Evolutionary conservation across 2,888 invertebrate species (phyloP), one percentile per base, ranked within the genome.

Genomic region (Dasypogon diadema): DNA sequence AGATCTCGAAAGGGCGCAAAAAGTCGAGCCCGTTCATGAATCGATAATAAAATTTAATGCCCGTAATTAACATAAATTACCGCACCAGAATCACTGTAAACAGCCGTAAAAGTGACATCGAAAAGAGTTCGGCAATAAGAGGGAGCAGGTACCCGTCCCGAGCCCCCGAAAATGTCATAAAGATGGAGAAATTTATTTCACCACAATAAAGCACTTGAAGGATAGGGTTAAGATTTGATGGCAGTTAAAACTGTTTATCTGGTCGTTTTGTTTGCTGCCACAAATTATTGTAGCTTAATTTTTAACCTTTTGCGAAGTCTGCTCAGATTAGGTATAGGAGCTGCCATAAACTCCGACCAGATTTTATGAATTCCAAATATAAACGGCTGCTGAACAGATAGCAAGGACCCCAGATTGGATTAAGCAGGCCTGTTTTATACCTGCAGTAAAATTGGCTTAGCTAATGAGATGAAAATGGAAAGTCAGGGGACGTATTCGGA

Each of bases 41-140:
- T 70, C 70, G 70, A 70, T 70, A 34, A 70, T 70, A 70, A 70
- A 70, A 70, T 54, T 70, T 70, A 54, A 70, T 70, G 70, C 70
- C 10, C 70, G 70, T 70, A 70, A 70, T 70, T 70, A 70, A 70
- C 54, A 70, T 68, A 68, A 68, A 68, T 68, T 68, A 48, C 48
- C 65, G 34, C 8, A 8, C 48, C 26, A n/a, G 48, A 68, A 68
- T 68, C 65, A 68, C 65, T 68, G 65, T 68, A 68, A 68, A 68
- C 48, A 68, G 65, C 65, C 65, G 65, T 68, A 68, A 68, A 68
- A 68, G 65, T 68, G 65, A 68, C 65, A 68, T 68, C 48, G 16
- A 10, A n/a, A 14, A 2, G 48, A 42, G 46, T 24, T 48, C 24
- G 26, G 1, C 6, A 48, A 18, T 10, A 26, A 68, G 24, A 2